A percentile compares a stretch with the other conserved stretches of the same genome.
Evolutionary conservation across 1,140 invertebrate species (phyloP).

Genomic region (Nebria ingens): DNA sequence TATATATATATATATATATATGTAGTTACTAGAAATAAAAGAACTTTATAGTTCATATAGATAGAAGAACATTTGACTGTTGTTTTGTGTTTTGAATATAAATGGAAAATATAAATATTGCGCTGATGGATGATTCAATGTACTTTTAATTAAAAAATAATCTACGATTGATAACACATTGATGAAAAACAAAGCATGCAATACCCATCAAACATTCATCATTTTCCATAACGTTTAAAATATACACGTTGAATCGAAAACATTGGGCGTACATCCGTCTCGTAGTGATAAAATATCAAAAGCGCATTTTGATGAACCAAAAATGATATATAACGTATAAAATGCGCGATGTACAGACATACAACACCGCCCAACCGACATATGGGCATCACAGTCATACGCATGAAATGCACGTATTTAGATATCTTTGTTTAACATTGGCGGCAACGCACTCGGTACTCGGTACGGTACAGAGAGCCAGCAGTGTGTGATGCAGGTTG

Average conservation of each 20-base stretch:
- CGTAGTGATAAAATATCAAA: constrained; percentile 7
- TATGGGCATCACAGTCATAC: too few relatives aligned
- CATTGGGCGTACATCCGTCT: constrained; percentile 2
- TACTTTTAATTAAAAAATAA: constrained; percentile 6
- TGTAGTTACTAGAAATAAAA: too few relatives aligned
- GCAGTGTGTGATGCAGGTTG: constrained; percentile 14
- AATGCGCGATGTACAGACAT: background rate
- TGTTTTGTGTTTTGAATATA: too few relatives aligned
- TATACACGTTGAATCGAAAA: background rate
- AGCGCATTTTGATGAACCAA: constrained; percentile 9
- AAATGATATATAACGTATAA: constrained; percentile 10
- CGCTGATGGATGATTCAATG: background rate
- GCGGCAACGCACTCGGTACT: too few relatives aligned
- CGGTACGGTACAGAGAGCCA: too few relatives aligned
- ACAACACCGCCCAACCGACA: background rate
- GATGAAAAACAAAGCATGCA: background rate
- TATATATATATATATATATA: too few relatives aligned
- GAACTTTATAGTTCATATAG: too few relatives aligned
- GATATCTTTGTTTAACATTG: too few relatives aligned
- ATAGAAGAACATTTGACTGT: too few relatives aligned
- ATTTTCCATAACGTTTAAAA: background rate
- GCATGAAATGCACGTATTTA: too few relatives aligned
- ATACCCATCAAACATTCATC: constrained; percentile 8
- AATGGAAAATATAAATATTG: too few relatives aligned
- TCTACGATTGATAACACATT: background rate